Base-by-base conservation (phyloP, 2,113 vertebrate species). In the Alectura lathami region DNA sequence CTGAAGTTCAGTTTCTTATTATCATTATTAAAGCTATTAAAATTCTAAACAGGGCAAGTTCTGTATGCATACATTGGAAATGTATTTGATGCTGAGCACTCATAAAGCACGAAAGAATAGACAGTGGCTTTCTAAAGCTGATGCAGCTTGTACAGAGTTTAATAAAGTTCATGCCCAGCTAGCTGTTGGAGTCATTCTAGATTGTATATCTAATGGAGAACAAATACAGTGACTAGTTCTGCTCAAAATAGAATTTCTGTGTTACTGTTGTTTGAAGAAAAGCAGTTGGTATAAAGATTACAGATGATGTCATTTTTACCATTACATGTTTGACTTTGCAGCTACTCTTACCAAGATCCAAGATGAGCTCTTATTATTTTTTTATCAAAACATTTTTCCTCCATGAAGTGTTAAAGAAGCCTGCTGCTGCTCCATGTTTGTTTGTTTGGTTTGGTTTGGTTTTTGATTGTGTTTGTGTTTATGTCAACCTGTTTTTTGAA, bases 251-350 rank as follows among this genome's bases (percentile, higher is more conserved):
- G 88, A 43, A 50, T 89, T 93, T 95, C 81, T 91, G 18, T 84
- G 86, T 96, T 94, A 57, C 86, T 88, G 86, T 66, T 94, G 64
- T 94, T 92, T 93, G 93, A 97, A 93, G 86, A 88, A 96, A 96
- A 88, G 24, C 94, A 96, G 89, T 96, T 94, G 91, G 92, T 95
- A 94, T 90, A 92, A 96, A 96, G 93, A 94, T 96, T 95, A 90
- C 40, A 90, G 91, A 94, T 97, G 93, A 96, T 93, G 96, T 96
- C 68, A 97, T 96, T 96, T 91, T 95, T 96, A 86, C 95, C 92
- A 57, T 89, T 91, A 29, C 94, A 82, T 27, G 66, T 81, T 96
- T 78, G 56, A 94, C 83, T 94, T 88, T 73, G 79, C 85, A 96
- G 85, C 93, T 93, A 94, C 60, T 89, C 85, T 86, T 86, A 86